Conservation (phyloP, 1,140 invertebrate species). For the Heliconius nattereri region DNA sequence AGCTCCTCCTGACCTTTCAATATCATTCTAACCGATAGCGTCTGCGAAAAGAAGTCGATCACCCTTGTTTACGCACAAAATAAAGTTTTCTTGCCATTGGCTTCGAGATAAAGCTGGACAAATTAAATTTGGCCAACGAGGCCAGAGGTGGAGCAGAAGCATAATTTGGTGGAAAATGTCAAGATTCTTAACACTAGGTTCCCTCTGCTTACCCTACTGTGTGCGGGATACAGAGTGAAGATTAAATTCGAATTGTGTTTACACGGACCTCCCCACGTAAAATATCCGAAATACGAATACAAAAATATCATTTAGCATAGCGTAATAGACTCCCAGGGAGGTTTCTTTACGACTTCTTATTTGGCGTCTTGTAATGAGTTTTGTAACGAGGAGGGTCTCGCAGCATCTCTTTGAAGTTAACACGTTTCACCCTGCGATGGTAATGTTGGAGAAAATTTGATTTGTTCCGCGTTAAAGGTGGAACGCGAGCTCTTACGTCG, state of each 20-base stretch:
- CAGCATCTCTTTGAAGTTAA: constrained; percentile 60
- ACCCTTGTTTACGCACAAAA: constrained; percentile 77
- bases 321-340: constrained; percentile 70
- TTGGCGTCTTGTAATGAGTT: constrained; percentile 77
- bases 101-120: constrained; percentile 68
- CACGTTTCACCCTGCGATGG: constrained; percentile 46
- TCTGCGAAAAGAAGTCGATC: constrained; percentile 53
- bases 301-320: constrained; percentile 77
- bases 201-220: no score
- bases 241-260: constrained; percentile 75
- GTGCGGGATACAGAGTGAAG: constrained; percentile 34
- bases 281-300: constrained; percentile 66
- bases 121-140: no score
- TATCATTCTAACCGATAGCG: constrained; percentile 55
- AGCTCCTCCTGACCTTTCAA: constrained; percentile 67
- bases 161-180: no score
- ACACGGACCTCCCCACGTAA: constrained; percentile 63
- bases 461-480: constrained; percentile 38
- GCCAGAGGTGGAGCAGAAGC: no score
- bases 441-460: constrained; percentile 50
- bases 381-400: constrained; percentile 61
- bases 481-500: constrained; percentile 14
- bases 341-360: constrained; percentile 75
- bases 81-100: constrained; percentile 78
- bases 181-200: no score